A percentile compares a stretch with the other conserved stretches of the same genome.
These are phyloP conservation scores for Drosophila nebulosa DNA, from an alignment of 1,140 invertebrate genomes.

Conservation along the genomic window DNA sequence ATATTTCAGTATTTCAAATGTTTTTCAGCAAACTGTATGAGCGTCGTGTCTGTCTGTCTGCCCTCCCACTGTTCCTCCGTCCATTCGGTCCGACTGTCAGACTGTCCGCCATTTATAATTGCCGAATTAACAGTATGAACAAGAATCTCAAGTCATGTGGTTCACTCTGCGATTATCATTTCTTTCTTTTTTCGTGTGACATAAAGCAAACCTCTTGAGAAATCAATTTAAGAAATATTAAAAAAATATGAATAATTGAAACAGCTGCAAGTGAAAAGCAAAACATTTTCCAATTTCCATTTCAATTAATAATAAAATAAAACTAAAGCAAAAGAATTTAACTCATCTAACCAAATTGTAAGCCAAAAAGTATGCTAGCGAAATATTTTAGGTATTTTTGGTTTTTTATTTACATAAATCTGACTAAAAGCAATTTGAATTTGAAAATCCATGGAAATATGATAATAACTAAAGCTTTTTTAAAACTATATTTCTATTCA, in stretches of 20 bases:
- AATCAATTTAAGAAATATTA: background rate
- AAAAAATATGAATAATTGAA: constrained; percentile 47
- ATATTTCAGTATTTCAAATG: constrained; percentile 6
- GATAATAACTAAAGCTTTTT: too few species aligned
- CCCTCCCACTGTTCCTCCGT: background rate
- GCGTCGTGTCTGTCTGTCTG: background rate
- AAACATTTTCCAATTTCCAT: constrained; percentile 5
- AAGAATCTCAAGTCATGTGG: background rate
- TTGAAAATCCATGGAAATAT: too few species aligned
- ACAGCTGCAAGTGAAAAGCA: constrained; percentile 28
- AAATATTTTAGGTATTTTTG: background rate
- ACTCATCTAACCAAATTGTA: background rate
- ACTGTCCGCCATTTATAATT: constrained; percentile 1
- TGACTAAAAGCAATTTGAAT: too few species aligned
- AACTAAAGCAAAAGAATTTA: background rate
- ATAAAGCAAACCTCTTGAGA: constrained; percentile 2
- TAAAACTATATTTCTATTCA: too few species aligned
- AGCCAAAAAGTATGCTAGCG: constrained; percentile 5
- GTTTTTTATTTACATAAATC: too few species aligned
- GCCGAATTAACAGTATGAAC: background rate
- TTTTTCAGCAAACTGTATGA: background rate
- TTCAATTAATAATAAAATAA: background rate
- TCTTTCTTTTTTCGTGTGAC: background rate
- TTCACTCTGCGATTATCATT: background rate
- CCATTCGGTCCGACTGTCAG: too few species aligned